phyloP scores from a whole-genome alignment of 2,797 vertebrate genomes.

The Malurus splendens region DNA sequence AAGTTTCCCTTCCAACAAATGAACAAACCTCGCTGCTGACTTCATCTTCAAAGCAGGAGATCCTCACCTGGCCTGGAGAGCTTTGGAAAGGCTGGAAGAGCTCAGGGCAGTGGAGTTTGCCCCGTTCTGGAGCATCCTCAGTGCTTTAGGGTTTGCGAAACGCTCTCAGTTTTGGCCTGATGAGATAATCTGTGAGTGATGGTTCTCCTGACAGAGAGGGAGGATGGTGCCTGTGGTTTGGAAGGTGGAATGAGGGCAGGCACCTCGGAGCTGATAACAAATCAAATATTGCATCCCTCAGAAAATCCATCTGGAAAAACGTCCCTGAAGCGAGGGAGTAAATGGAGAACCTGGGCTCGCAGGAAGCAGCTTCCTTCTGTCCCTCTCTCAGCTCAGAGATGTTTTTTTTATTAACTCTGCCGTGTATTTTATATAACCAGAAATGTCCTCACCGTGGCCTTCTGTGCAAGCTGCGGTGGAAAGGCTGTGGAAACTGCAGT shows the following conservation, averaged over 20 bases:
- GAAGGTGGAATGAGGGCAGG: not conserved
- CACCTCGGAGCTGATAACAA: not conserved
- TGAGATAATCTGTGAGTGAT: not conserved
- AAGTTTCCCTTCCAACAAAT: not conserved
- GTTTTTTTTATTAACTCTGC: not conserved
- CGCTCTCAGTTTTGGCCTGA: not conserved
- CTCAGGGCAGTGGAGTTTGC: not conserved
- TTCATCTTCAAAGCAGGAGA: not conserved
- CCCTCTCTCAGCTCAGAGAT: not conserved
- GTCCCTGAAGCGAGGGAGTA: not conserved
- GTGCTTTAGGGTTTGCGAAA: not conserved
- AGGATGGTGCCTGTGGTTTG: not conserved
- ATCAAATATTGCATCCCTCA: not conserved
- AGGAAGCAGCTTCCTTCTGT: not conserved
- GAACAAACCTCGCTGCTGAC: not conserved
- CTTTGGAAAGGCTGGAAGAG: not conserved
- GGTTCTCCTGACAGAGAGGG: not conserved
- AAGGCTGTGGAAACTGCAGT: not conserved
- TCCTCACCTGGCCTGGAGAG: not conserved
- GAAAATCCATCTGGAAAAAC: not conserved
- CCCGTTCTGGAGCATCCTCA: not conserved
- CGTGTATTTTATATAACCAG: not conserved
- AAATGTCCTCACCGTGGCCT: not conserved
- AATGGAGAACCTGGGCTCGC: not conserved
- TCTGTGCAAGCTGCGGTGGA: not conserved